Evolutionary conservation across 2,888 invertebrate species (phyloP).

Genomic region (Rapana venosa): DNA sequence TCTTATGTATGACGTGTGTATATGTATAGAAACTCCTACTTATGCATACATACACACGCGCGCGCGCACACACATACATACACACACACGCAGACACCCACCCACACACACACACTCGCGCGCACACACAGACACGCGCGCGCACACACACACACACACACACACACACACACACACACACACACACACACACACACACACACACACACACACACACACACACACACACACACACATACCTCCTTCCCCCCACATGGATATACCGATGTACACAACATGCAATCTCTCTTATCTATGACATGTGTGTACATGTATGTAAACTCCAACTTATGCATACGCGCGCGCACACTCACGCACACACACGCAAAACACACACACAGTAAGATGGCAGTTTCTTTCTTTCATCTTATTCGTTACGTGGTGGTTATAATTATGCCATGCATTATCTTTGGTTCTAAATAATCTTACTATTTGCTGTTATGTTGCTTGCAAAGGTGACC

Average conservation of each 20-base stretch:
- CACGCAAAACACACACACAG: constrained; percentile 18
- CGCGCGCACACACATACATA: background rate
- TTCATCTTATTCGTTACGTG: background rate
- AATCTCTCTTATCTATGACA: too few species aligned
- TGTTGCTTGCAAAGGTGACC: too few species aligned
- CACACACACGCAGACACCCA: constrained; percentile 7
- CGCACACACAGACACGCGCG: background rate
- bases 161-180: background rate
- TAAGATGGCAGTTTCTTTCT: background rate
- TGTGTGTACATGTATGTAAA: background rate
- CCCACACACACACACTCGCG: background rate
- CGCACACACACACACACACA: background rate
- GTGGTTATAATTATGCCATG: too few species aligned
- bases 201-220: constrained; percentile 10
- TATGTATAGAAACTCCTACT: background rate
- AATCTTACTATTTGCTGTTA: too few species aligned
- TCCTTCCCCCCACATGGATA: constrained; percentile 17
- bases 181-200: constrained; percentile 15
- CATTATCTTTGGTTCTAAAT: too few species aligned
- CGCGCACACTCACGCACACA: constrained; percentile 10
- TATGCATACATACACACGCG: background rate
- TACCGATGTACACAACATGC: too few species aligned
- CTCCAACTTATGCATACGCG: background rate
- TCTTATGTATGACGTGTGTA: background rate
- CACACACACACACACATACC: background rate